phyloP scores from a whole-genome alignment of 2,888 invertebrate species.

The Micropterix aruncella region DNA sequence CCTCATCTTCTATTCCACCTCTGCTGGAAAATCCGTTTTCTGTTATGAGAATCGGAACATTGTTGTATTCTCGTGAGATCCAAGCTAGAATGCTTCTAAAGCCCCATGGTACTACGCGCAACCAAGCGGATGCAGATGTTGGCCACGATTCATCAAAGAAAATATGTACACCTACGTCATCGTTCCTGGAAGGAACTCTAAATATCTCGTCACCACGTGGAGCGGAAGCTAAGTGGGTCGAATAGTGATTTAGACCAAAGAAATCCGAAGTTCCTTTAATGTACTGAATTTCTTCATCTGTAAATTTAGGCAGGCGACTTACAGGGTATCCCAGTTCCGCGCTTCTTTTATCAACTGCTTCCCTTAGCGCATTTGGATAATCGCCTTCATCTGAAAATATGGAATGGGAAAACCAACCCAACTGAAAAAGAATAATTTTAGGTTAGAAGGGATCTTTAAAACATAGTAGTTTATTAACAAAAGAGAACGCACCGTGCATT shows the following conservation, averaged over 20 bases:
- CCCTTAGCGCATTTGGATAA: not conserved
- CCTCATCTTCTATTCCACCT: not conserved
- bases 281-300: constrained; percentile 14
- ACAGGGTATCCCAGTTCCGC: constrained; percentile 16
- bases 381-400: not conserved
- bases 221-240: not conserved
- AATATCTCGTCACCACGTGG: not conserved
- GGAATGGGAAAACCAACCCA: not conserved
- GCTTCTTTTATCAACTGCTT: constrained; percentile 11
- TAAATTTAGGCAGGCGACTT: constrained; percentile 21
- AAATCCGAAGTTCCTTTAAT: not conserved
- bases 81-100: not conserved
- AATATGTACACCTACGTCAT: not conserved
- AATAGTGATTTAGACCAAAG: not conserved
- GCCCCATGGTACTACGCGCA: not conserved
- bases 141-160: not conserved
- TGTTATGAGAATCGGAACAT: not conserved
- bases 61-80: not conserved
- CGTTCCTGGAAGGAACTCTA: not conserved
- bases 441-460: not conserved
- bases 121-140: not conserved
- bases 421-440: not conserved
- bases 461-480: not conserved
- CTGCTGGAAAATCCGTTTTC: not conserved
- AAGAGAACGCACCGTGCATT: not conserved